Conservation (phyloP, 2,113 vertebrate species). For the Cynopterus brachyotis region DNA sequence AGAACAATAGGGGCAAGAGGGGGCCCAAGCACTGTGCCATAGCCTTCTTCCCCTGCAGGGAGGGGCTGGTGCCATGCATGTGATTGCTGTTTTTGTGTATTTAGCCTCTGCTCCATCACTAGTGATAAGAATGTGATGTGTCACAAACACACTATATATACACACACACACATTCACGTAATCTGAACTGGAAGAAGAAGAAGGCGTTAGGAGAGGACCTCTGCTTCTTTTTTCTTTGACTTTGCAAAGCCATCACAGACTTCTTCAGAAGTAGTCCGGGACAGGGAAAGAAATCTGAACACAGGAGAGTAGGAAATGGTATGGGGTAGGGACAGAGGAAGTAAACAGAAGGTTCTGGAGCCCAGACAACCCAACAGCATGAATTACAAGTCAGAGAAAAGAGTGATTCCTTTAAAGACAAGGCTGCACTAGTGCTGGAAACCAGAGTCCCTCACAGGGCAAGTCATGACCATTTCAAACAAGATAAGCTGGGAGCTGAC, state of each 20-base stretch:
- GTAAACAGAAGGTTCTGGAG: neutral
- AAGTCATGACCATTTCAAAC: neutral
- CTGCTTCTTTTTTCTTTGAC: neutral
- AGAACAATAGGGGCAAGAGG: neutral
- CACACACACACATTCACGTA: neutral
- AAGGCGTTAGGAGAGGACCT: neutral
- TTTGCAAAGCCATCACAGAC: neutral
- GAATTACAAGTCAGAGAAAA: neutral
- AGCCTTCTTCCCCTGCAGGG: neutral
- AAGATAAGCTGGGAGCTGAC: slow-evolving; percentile 6
- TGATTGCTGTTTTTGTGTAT: neutral
- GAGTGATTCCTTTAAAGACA: neutral
- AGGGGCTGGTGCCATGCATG: fast-evolving
- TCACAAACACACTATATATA: neutral
- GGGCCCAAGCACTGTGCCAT: neutral
- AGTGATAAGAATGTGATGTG: neutral
- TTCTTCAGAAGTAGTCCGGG: neutral
- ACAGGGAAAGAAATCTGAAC: neutral
- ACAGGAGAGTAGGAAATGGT: neutral
- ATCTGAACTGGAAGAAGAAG: neutral
- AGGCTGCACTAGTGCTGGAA: neutral
- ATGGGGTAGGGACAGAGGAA: neutral
- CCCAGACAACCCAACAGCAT: neutral
- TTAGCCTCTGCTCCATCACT: neutral
- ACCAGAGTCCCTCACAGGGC: neutral